phyloP scores from a whole-genome alignment of 2,888 invertebrate genomes.

The Platerodrilus igneus region DNA sequence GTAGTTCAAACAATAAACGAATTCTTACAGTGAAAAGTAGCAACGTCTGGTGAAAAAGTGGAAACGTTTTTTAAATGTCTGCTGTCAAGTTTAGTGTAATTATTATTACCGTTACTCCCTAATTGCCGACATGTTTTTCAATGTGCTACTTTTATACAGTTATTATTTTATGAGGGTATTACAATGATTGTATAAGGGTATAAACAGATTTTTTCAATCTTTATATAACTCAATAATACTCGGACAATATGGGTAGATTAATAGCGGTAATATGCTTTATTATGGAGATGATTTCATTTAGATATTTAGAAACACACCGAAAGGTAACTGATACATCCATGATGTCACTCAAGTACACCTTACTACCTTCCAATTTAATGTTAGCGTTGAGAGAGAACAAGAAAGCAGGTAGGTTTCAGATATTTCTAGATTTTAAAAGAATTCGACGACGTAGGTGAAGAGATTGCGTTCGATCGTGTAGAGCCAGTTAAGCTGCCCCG shows the following conservation, averaged over 20 bases:
- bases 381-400: conserved; percentile 14
- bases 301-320: conserved; percentile 2
- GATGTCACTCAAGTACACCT: neutral
- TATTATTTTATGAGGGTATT: conserved; percentile 24
- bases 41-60: too few relatives aligned
- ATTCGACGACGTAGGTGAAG: conserved; percentile 26
- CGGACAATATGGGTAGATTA: conserved; percentile 23
- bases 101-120: too few relatives aligned
- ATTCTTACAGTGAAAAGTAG: too few relatives aligned
- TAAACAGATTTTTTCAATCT: conserved; percentile 20
- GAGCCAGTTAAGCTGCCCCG: conserved; percentile 25
- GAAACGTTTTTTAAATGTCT: too few relatives aligned
- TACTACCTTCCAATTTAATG: conserved; percentile 4
- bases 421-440: conserved; percentile 23
- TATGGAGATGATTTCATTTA: conserved; percentile 8
- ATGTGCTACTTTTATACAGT: conserved; percentile 17
- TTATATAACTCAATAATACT: conserved; percentile 20
- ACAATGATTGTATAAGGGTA: conserved; percentile 19
- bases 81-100: too few relatives aligned
- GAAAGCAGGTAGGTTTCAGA: conserved; percentile 23
- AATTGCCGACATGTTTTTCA: too few relatives aligned
- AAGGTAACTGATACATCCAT: neutral
- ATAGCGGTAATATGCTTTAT: conserved; percentile 9
- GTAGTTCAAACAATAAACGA: too few relatives aligned
- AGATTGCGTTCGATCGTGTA: conserved; percentile 25